phyloP scores from a whole-genome alignment of 2,888 invertebrate genomes.

The Anthrax anthrax region DNA sequence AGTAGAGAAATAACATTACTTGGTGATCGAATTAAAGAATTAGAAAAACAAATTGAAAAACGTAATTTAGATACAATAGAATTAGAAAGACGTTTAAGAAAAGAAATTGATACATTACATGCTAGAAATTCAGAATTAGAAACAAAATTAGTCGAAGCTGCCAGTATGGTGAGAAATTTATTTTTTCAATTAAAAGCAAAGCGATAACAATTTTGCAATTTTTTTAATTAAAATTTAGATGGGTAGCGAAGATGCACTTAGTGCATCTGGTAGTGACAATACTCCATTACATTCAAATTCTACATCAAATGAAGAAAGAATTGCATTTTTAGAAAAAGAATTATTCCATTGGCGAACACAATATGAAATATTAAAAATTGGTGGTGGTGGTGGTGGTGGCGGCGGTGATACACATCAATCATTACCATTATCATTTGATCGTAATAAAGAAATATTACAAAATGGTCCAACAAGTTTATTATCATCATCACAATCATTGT shows the following conservation, averaged over 20 bases:
- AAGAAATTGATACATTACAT: conserved; percentile 30
- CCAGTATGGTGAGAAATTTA: conserved; percentile 39
- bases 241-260: conserved; percentile 49
- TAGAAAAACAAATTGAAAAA: conserved; percentile 51
- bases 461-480: conserved; percentile 10
- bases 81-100: conserved; percentile 34
- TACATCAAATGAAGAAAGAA: conserved; percentile 27
- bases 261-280: conserved; percentile 34
- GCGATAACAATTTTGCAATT: not conserved
- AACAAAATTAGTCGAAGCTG: conserved; percentile 40
- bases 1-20: conserved; percentile 55
- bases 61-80: conserved; percentile 36
- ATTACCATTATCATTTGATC: conserved; percentile 5
- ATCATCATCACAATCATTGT: too few relatives aligned
- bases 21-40: conserved; percentile 48
- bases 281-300: conserved; percentile 22
- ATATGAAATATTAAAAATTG: conserved; percentile 50
- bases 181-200: not conserved
- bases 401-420: conserved; percentile 3
- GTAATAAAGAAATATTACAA: conserved; percentile 7
- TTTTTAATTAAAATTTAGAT: conserved; percentile 32
- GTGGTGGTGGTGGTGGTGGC: conserved; percentile 17
- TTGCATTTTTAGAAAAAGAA: conserved; percentile 45
- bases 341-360: conserved; percentile 60
- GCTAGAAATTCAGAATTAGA: conserved; percentile 34